These are phyloP conservation scores for Parapristionchus giblindavisi DNA, from an alignment of 2,888 invertebrate species.

Conservation along the genomic window DNA sequence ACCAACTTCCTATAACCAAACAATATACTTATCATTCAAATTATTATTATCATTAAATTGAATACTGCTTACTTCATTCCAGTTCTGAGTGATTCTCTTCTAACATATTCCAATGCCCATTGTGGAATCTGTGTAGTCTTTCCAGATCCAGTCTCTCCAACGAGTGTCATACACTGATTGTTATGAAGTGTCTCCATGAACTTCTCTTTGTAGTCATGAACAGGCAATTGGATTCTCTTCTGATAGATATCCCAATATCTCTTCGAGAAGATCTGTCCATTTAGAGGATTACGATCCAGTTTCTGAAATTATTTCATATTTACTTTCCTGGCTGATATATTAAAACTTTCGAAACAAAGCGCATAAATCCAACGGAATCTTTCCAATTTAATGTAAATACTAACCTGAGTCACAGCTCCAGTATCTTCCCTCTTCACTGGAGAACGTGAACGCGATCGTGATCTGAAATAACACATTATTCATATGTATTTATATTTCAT, in stretches of 20 bases:
- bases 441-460: conserved; percentile 40
- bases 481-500: too few relatives aligned
- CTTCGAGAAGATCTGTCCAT: conserved; percentile 84
- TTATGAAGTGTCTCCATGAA: conserved; percentile 92
- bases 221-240: conserved; percentile 89
- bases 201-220: conserved; percentile 94
- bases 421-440: conserved; percentile 16
- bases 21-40: background rate
- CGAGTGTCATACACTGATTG: conserved; percentile 81
- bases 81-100: conserved; percentile 5
- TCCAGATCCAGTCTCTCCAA: conserved; percentile 99
- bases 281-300: conserved; percentile 78
- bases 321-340: conserved; percentile 1
- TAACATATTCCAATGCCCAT: conserved; percentile 77
- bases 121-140: conserved; percentile 99
- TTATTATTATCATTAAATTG: background rate
- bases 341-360: conserved; percentile 27
- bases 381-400: background rate
- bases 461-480: too few relatives aligned
- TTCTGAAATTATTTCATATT: conserved; percentile 34
- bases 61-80: conserved; percentile 13
- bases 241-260: conserved; percentile 88
- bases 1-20: conserved; percentile 77
- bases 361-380: too few relatives aligned
- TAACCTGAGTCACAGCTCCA: background rate